phyloP scores from a whole-genome alignment of 2,113 vertebrate genomes.

The Solea senegalensis region DNA sequence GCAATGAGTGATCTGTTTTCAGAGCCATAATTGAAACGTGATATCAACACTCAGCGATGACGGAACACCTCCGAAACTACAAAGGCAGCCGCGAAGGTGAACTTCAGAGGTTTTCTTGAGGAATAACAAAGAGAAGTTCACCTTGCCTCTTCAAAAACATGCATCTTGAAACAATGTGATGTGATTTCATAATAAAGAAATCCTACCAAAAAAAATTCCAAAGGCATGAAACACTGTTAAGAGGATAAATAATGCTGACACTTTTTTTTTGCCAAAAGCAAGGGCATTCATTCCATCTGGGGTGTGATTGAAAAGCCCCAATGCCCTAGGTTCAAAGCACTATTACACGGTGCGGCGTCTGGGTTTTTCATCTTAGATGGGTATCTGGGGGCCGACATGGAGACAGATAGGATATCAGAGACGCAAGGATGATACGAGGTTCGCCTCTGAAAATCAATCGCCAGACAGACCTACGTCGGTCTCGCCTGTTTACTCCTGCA shows the following conservation, averaged over 20 bases:
- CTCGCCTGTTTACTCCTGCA: slow-evolving; percentile 65
- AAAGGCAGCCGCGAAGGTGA: slow-evolving; percentile 58
- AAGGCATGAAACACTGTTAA: slow-evolving; percentile 45
- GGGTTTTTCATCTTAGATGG: slow-evolving; percentile 72
- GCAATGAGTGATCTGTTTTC: slow-evolving; percentile 31
- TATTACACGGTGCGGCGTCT: slow-evolving; percentile 71
- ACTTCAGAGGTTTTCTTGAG: slow-evolving; percentile 32
- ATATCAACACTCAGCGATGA: slow-evolving; percentile 36
- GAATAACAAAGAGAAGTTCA: slow-evolving; percentile 22
- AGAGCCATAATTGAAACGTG: slow-evolving; percentile 19
- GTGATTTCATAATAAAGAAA: slow-evolving; percentile 60
- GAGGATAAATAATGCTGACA: slow-evolving; percentile 66
- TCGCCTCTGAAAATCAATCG: slow-evolving; percentile 76
- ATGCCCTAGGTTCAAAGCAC: slow-evolving; percentile 67
- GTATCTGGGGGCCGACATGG: slow-evolving; percentile 63
- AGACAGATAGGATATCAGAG: slow-evolving; percentile 77
- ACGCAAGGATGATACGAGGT: slow-evolving; percentile 74
- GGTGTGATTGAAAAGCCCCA: slow-evolving; percentile 75
- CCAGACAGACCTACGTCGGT: slow-evolving; percentile 55
- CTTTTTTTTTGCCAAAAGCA: slow-evolving; percentile 40
- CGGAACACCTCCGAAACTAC: slow-evolving; percentile 43
- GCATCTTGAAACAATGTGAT: slow-evolving; percentile 24
- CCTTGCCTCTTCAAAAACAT: slow-evolving; percentile 44
- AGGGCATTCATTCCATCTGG: slow-evolving; percentile 69
- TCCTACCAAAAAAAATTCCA: slow-evolving; percentile 34